A percentile compares a stretch with the other conserved stretches of the same genome.
These are phyloP conservation scores for Zele albiditarsus DNA, from an alignment of 2,888 invertebrate genomes.

Conservation along the genomic window DNA sequence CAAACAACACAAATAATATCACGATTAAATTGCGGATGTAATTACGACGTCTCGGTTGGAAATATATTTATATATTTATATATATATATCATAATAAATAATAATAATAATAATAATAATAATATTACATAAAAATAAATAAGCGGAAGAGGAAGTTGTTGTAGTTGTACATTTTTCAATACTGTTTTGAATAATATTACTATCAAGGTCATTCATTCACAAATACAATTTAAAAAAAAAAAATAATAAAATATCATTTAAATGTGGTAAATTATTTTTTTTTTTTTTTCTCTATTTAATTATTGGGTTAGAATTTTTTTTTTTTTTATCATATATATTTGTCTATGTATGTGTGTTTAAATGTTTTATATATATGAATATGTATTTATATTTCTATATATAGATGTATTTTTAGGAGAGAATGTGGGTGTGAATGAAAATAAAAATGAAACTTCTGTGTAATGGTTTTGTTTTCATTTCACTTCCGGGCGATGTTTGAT, in stretches of 20 bases:
- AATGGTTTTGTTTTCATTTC: neutral
- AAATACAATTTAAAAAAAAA: neutral
- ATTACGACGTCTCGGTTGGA: slow-evolving; percentile 54
- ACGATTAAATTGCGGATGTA: slow-evolving; percentile 62
- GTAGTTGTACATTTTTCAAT: neutral
- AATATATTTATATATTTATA: slow-evolving; percentile 45
- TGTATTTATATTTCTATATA: too few species aligned
- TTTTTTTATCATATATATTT: too few species aligned
- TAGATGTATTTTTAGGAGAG: neutral
- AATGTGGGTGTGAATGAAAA: neutral
- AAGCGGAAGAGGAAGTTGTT: neutral
- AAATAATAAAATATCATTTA: too few species aligned
- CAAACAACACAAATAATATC: slow-evolving; percentile 51
- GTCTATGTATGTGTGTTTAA: too few species aligned
- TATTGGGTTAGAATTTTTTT: too few species aligned
- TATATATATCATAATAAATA: too few species aligned
- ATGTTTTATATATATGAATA: too few species aligned
- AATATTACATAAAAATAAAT: neutral
- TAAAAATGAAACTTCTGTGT: neutral
- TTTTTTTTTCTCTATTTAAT: too few species aligned
- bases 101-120: neutral
- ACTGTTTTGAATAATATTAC: neutral
- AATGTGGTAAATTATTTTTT: too few species aligned
- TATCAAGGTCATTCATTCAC: slow-evolving; percentile 10
- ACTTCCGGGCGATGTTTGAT: neutral